Evolutionary conservation across 2,888 invertebrate species (phyloP), one percentile per base, ranked within the genome.

Genomic region (Brachylomia viminalis): DNA sequence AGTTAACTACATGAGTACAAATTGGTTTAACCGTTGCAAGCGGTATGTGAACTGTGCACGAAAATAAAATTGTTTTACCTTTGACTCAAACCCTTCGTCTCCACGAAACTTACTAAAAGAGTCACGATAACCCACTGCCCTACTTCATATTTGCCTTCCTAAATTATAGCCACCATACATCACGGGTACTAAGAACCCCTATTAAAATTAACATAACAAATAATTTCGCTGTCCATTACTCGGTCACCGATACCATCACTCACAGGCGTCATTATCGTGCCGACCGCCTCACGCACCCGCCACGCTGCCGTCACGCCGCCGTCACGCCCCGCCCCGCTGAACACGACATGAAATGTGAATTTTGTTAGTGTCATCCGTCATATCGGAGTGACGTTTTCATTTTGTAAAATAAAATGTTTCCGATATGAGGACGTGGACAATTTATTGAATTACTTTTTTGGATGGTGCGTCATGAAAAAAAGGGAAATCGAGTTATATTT

Each of bases 171-270:
- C 4, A 38, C 27, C 11, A 54, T 68, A 56, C 45, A 54, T 65
- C 58, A 58, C 13, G 20, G n/a, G 56, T 64, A 75, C n/a, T 58
- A 67, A 58, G 49, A 65, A 78, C 59, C 59, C 56, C 33, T 62
- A 72, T 74, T 54, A 59, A 71, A 83, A 80, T 81, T 77, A 84
- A 74, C 82, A 81, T 83, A 77, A 74, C 61, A 81, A 75, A 67
- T 71, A 58, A 71, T 70, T 61, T 65, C 64, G 33, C 0, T 77
- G 62, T 71, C 68, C 64, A 71, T 72, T 56, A 73, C 59, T 67
- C 61, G 61, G 56, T 61, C 45, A 59, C 33, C 68, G 80, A 75
- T 65, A 64, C 61, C 49, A 73, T 85, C 78, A 65, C 33, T 85
- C 75, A 85, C 58, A 54, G 33, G 67, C 61, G 69, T 78, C 66